These are phyloP conservation scores for Dendroctonus valens DNA, from an alignment of 1,140 invertebrate genomes.

Conservation along the genomic window DNA sequence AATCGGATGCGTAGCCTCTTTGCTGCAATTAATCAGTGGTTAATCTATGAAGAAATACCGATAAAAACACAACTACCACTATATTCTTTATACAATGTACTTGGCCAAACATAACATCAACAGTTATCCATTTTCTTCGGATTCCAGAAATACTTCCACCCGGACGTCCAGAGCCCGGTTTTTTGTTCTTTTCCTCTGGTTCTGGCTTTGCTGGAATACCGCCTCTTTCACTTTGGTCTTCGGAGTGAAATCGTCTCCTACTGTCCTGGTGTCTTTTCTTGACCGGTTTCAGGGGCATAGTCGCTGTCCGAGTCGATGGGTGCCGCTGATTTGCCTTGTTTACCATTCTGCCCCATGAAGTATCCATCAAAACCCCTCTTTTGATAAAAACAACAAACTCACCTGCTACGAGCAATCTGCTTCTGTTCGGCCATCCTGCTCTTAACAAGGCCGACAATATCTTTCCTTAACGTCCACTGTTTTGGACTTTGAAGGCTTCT, in stretches of 20 bases:
- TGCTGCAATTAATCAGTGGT: slow-evolving; percentile 53
- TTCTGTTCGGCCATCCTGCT: slow-evolving; percentile 52
- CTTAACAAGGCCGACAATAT: slow-evolving; percentile 54
- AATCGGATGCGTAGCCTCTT: slow-evolving; percentile 69
- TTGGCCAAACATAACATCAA: slow-evolving; percentile 69
- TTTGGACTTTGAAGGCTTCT: slow-evolving; percentile 3
- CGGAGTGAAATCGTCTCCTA: slow-evolving; percentile 53
- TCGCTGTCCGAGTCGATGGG: slow-evolving; percentile 54
- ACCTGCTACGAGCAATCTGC: slow-evolving; percentile 33
- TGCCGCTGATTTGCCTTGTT: slow-evolving; percentile 31
- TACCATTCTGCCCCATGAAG: slow-evolving; percentile 6
- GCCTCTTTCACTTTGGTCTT: slow-evolving; percentile 45
- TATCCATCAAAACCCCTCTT: background rate
- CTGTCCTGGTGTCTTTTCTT: slow-evolving; percentile 50
- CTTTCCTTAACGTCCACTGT: slow-evolving; percentile 46
- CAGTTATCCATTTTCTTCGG: slow-evolving; percentile 79
- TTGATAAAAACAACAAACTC: background rate
- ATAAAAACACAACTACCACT: slow-evolving; percentile 61
- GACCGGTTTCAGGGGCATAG: slow-evolving; percentile 49
- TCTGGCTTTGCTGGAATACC: slow-evolving; percentile 27
- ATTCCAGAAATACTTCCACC: slow-evolving; percentile 84
- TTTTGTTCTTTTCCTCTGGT: slow-evolving; percentile 45
- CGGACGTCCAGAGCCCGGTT: slow-evolving; percentile 69
- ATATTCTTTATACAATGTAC: slow-evolving; percentile 71
- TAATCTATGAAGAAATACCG: slow-evolving; percentile 3